These are phyloP conservation scores for Antechinus flavipes DNA, from an alignment of 2,113 vertebrate species.

Conservation along the genomic window DNA sequence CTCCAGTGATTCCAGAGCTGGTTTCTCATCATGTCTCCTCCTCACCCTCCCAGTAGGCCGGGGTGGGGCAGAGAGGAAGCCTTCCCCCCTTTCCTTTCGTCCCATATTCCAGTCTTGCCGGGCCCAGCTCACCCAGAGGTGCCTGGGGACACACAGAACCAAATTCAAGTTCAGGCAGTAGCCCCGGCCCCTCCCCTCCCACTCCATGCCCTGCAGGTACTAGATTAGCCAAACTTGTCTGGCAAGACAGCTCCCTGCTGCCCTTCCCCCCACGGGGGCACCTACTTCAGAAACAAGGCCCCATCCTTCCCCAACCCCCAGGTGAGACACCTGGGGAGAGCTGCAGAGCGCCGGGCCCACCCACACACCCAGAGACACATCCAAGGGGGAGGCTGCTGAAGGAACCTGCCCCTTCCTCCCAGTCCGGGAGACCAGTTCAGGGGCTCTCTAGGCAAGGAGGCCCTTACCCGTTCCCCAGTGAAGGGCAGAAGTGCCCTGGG, in stretches of 20 bases:
- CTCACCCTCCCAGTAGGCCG: neutral
- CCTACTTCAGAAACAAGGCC: neutral
- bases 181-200: neutral
- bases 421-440: neutral
- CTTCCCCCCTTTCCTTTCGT: neutral
- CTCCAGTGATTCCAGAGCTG: conserved; percentile 14
- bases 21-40: neutral
- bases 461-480: neutral
- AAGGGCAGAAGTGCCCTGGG: neutral
- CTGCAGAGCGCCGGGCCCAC: neutral
- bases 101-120: neutral
- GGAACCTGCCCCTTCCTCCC: neutral
- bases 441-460: neutral
- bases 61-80: neutral
- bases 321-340: neutral
- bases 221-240: neutral
- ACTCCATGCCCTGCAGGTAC: neutral
- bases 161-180: neutral
- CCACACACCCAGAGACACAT: neutral
- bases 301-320: neutral
- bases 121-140: neutral
- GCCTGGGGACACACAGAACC: neutral
- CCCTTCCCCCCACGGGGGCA: neutral
- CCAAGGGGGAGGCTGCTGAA: neutral
- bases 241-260: neutral